Conservation (phyloP, 2,888 invertebrate species). For the Chaetoderma sp. region DNA sequence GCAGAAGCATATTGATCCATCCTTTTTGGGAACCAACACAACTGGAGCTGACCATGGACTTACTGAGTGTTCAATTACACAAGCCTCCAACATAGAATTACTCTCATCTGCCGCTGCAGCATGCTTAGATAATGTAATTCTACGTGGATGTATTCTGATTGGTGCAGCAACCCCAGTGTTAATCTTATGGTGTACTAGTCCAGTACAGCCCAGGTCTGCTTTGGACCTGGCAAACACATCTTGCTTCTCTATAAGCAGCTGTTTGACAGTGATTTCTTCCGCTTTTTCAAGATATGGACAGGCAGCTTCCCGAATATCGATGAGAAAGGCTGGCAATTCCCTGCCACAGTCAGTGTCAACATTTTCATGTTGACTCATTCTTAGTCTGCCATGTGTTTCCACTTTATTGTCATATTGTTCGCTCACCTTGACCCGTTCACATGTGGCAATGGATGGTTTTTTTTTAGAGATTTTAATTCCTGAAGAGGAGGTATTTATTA, state of each 20-base stretch:
- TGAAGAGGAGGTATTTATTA: too few species aligned
- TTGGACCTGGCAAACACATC: conserved; percentile 8
- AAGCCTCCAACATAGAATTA: conserved; percentile 10
- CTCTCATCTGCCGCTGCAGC: conserved; percentile 5
- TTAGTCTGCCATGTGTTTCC: too few species aligned
- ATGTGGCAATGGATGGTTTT: too few species aligned
- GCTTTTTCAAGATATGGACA: too few species aligned
- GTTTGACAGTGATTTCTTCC: too few species aligned
- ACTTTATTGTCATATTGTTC: too few species aligned
- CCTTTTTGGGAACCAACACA: conserved; percentile 63
- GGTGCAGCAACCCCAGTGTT: conserved; percentile 2
- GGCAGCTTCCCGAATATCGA: too few species aligned
- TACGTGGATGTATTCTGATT: conserved; percentile 9
- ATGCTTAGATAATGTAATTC: conserved; percentile 7
- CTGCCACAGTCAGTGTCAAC: too few species aligned
- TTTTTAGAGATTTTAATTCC: too few species aligned
- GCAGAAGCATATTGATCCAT: conserved; percentile 45
- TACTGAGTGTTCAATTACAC: conserved; percentile 39
- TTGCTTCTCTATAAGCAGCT: conserved; percentile 1
- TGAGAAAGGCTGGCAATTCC: too few species aligned
- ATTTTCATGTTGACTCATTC: too few species aligned
- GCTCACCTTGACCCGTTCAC: too few species aligned
- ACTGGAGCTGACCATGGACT: conserved; percentile 64
- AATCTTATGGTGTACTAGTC: conserved; percentile 4
- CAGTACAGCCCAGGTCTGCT: conserved; percentile 8